Evolutionary conservation across 1,140 invertebrate species (phyloP).

Genomic region (Drosophila prosaltans): DNA sequence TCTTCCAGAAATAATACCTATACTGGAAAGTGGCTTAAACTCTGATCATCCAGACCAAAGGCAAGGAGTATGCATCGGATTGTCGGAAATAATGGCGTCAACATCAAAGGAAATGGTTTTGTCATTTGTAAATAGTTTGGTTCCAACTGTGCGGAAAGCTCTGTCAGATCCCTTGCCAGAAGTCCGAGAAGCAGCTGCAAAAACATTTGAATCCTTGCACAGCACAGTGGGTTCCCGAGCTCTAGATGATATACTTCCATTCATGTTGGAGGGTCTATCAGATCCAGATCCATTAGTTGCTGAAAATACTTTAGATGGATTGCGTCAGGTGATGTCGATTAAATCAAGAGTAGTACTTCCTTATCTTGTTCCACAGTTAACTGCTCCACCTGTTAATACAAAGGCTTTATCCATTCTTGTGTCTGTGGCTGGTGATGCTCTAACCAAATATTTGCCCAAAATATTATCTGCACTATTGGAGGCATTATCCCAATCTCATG

Average conservation of each 20-base stretch:
- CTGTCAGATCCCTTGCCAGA: conserved; percentile 96
- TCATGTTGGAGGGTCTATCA: conserved; percentile 93
- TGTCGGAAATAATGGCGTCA: conserved; percentile 98
- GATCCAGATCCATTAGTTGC: conserved; percentile 89
- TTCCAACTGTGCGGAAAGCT: conserved; percentile 98
- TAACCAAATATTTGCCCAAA: conserved; percentile 95
- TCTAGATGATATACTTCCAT: conserved; percentile 98
- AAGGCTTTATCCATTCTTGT: conserved; percentile 96
- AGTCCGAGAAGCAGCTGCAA: conserved; percentile 96
- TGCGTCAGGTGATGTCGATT: conserved; percentile 98
- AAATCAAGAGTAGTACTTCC: conserved; percentile 97
- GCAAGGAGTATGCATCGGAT: conserved; percentile 98
- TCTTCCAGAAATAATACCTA: conserved; percentile 98
- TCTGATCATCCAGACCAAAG: conserved; percentile 96
- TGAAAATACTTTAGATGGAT: conserved; percentile 95
- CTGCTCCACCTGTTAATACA: conserved; percentile 93
- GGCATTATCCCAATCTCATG: conserved; percentile 89
- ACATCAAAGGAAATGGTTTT: conserved; percentile 97
- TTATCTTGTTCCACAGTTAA: conserved; percentile 97
- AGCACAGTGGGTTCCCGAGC: conserved; percentile 96
- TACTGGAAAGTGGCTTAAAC: conserved; percentile 95
- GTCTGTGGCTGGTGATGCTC: conserved; percentile 96
- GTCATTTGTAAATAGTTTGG: conserved; percentile 96
- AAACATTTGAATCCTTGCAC: conserved; percentile 98
- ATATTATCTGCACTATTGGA: conserved; percentile 95